Base-by-base conservation (phyloP, 2,797 vertebrate species). In the Sebastes goodei region DNA sequence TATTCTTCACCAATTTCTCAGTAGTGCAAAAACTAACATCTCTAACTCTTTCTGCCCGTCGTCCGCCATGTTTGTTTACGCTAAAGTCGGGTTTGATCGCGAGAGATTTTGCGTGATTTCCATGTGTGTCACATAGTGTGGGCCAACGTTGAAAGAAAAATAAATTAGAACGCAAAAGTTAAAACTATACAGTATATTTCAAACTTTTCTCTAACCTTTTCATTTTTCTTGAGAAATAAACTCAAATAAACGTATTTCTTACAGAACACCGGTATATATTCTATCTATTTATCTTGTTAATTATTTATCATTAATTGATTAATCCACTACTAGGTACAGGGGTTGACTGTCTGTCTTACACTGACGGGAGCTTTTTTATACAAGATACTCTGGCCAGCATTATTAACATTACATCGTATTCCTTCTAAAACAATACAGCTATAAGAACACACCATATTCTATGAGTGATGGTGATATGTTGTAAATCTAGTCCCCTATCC, bases 31-130 rank as follows among this genome's bases (percentile, higher is more conserved):
- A 46, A 46, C 7, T 17, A 17, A 46, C 42, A 46, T 46, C 42
- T 7, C 7, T 17, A 46, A 46, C 4, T 46, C 42, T 46, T 46
- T 46, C 42, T 46, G 42, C 42, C 42, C 7, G 7, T 46, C 7
- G 0, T 46, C 42, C 15, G 15, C 0, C 42, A 0, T 46, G 42
- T 4, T 17, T 46, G 42, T 46, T 46, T 46, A 1, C 15, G 3
- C 42, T 17, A 46, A 49, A 49, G 46, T 20, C 17, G 17, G 7
- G 17, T 49, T 49, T 49, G 46, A 49, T 49, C 0, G 7, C 7
- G 7, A 49, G 42, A 46, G 46, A 49, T 4, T 49, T 49, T 49
- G 46, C 46, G 17, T 49, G 17, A 49, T 46, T 46, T 46, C 42
- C 3, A 0, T 42, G 38, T 42, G 38, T 42, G 38, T 42, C 14